Evolutionary conservation across 1,140 invertebrate species (phyloP).

Genomic region (Macrostomum lignano): DNA sequence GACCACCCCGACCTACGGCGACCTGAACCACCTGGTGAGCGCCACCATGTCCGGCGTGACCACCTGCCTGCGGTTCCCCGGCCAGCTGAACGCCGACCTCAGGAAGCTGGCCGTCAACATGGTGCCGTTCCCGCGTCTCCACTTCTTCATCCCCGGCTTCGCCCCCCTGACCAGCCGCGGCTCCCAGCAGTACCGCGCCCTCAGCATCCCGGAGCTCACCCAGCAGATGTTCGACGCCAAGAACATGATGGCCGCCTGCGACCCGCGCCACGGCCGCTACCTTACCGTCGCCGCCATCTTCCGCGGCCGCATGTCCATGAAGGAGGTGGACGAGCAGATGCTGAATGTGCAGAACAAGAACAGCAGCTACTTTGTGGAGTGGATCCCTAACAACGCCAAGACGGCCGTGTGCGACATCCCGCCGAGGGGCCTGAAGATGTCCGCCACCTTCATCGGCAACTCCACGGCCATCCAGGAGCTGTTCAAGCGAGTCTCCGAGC

Average conservation of each 20-base stretch:
- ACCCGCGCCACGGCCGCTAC: conserved; percentile 39
- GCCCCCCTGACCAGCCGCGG: conserved; percentile 29
- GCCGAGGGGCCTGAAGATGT: conserved; percentile 61
- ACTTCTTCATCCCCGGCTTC: conserved; percentile 14
- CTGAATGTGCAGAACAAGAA: conserved; percentile 24
- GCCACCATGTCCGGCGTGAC: conserved; percentile 42
- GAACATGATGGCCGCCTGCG: conserved; percentile 68
- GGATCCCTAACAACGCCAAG: conserved; percentile 71
- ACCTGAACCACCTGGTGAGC: conserved; percentile 35
- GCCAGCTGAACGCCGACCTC: conserved; percentile 45
- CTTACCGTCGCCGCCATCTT: conserved; percentile 60
- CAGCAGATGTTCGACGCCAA: conserved; percentile 38
- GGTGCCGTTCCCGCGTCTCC: conserved; percentile 49
- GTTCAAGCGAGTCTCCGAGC: conserved; percentile 47
- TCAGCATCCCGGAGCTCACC: conserved; percentile 38
- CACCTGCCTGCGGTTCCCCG: conserved; percentile 30
- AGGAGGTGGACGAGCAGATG: conserved; percentile 25
- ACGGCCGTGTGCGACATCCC: conserved; percentile 69
- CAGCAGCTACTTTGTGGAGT: conserved; percentile 57
- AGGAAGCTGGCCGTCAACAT: conserved; percentile 70
- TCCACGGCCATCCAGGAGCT: conserved; percentile 59
- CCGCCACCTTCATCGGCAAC: conserved; percentile 47
- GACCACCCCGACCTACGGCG: conserved; percentile 35
- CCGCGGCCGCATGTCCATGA: conserved; percentile 37
- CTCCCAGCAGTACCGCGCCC: conserved; percentile 25